Percentiles rank a stretch among this genome's conserved stretches.
Evolutionary conservation across 2,113 vertebrate genomes (phyloP).

Genomic region (Ictalurus punctatus): DNA sequence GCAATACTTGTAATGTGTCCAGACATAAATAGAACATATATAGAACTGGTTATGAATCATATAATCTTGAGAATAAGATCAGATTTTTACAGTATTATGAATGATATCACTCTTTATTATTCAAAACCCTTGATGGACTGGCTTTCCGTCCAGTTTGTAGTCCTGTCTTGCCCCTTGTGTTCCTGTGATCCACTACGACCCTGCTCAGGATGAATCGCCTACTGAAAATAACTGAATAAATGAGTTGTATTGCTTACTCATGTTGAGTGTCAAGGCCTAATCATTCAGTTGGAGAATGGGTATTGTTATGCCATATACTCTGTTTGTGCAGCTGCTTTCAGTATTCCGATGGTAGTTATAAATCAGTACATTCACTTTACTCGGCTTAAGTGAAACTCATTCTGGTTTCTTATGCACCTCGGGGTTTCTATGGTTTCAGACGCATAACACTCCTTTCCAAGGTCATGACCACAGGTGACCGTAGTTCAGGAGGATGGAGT

Average conservation of each 20-base stretch:
- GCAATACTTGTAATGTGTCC: background rate
- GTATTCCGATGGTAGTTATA: slow-evolving; percentile 9
- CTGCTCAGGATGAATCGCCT: background rate
- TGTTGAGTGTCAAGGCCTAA: background rate
- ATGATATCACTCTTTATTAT: background rate
- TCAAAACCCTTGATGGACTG: background rate
- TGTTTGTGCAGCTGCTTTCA: slow-evolving; percentile 35
- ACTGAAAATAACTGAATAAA: background rate
- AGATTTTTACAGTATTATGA: background rate
- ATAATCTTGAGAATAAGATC: background rate
- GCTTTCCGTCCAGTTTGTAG: background rate
- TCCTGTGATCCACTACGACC: background rate
- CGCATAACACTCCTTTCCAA: slow-evolving; percentile 67
- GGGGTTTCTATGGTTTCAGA: slow-evolving; percentile 65
- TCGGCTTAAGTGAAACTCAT: background rate
- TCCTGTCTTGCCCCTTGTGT: background rate
- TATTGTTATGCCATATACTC: slow-evolving; percentile 24
- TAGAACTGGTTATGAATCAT: background rate
- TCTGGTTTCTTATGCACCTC: slow-evolving; percentile 28
- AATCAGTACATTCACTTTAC: slow-evolving; percentile 33
- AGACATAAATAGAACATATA: background rate
- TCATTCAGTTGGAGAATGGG: background rate
- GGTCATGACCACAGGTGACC: slow-evolving; percentile 70
- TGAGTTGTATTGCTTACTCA: background rate
- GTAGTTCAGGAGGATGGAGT: slow-evolving; percentile 66